phyloP scores from a whole-genome alignment of 2,113 vertebrate genomes.

The Hemichromis elongatus region DNA sequence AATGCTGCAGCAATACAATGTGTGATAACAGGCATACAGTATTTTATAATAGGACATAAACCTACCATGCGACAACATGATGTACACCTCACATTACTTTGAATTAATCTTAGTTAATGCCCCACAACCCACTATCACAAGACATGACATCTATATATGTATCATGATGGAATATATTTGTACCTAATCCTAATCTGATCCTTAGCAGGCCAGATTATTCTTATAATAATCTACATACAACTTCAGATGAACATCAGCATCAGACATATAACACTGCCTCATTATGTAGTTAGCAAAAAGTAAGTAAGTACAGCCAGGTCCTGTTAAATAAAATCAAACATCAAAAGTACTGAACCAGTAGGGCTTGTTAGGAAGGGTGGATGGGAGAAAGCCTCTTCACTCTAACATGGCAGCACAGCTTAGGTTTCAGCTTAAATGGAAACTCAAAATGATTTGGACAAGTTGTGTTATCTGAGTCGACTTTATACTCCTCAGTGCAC shows the following conservation, averaged over 20 bases:
- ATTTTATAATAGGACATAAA: not conserved
- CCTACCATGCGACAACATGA: not conserved
- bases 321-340: not conserved
- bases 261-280: no score
- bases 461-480: not conserved
- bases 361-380: not conserved
- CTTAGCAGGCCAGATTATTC: not conserved
- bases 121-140: not conserved
- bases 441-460: not conserved
- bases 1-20: not conserved
- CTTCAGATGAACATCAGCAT: not conserved
- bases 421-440: not conserved
- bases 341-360: not conserved
- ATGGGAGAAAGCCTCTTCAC: not conserved
- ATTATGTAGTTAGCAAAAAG: not conserved
- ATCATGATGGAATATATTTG: not conserved
- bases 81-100: not conserved
- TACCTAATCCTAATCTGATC: not conserved
- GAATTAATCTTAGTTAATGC: not conserved
- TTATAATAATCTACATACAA: not conserved
- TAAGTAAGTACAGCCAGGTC: not conserved
- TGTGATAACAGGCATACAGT: not conserved
- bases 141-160: not conserved
- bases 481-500: not conserved
- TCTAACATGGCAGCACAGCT: not conserved